phyloP scores from a whole-genome alignment of 2,797 vertebrate genomes.

The Microhierax caerulescens region DNA sequence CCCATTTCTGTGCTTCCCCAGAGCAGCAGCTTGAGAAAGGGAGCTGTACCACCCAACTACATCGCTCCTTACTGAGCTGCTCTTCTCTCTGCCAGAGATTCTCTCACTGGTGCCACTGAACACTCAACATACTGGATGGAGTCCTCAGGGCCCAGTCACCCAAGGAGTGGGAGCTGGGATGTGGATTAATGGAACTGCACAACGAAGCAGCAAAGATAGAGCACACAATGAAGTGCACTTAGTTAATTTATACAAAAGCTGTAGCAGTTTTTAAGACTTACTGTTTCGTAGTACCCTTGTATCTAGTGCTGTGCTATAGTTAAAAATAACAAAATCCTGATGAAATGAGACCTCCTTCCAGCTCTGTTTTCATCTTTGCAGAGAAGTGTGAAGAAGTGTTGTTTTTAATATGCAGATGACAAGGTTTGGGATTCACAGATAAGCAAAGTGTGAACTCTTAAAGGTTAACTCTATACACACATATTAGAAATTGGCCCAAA shows the following conservation, averaged over 20 bases:
- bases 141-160: not conserved
- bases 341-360: conserved; percentile 31
- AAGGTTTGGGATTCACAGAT: conserved; percentile 52
- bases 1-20: not conserved
- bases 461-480: conserved; percentile 31
- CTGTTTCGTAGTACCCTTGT: not conserved
- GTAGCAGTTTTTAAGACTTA: not conserved
- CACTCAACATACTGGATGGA: not conserved
- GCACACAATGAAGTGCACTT: not conserved
- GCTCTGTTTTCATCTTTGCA: conserved; percentile 49
- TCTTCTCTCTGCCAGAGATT: too few relatives aligned
- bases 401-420: conserved; percentile 34
- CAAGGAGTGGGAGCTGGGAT: not conserved
- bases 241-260: not conserved
- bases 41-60: not conserved
- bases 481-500: conserved; percentile 34
- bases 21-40: not conserved
- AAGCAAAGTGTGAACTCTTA: conserved; percentile 51
- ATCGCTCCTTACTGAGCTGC: not conserved
- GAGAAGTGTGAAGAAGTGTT: conserved; percentile 32
- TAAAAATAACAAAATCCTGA: conserved; percentile 43
- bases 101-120: not conserved
- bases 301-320: not conserved
- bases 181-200: not conserved
- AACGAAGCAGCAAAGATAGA: not conserved